These are phyloP conservation scores for Spialia ferax DNA, from an alignment of 2,888 invertebrate species.

Conservation along the genomic window DNA sequence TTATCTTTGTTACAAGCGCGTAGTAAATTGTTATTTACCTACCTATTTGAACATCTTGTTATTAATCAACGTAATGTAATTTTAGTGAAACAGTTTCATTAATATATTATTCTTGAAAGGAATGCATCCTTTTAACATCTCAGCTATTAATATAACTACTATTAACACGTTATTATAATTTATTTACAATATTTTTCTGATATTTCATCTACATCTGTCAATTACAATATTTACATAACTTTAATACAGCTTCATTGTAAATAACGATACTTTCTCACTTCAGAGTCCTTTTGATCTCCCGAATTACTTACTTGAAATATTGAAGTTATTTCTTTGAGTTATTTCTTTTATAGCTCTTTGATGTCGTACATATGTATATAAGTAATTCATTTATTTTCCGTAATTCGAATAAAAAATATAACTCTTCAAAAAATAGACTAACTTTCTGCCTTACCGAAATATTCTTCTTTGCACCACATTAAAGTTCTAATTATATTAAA, in stretches of 20 bases:
- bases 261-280: not conserved
- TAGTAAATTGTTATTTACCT: not conserved
- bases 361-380: too few relatives aligned
- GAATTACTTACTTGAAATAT: constrained; percentile 7
- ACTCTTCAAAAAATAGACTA: constrained; percentile 26
- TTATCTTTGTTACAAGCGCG: constrained; percentile 22
- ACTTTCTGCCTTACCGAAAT: constrained; percentile 7
- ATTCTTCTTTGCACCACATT: constrained; percentile 6
- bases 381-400: not conserved
- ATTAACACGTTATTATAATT: constrained; percentile 10
- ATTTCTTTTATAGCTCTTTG: constrained; percentile 12
- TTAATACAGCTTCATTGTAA: constrained; percentile 7
- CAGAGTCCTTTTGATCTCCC: constrained; percentile 2
- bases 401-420: constrained; percentile 19
- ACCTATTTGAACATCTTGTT: constrained; percentile 7
- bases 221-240: constrained; percentile 25
- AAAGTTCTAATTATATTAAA: too few relatives aligned
- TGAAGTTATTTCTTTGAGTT: constrained; percentile 7
- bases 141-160: too few relatives aligned
- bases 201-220: constrained; percentile 1
- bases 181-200: constrained; percentile 28
- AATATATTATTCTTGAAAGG: constrained; percentile 6
- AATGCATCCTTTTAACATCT: constrained; percentile 1
- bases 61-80: constrained; percentile 2
- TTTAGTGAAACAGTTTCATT: constrained; percentile 13